Base-by-base conservation (phyloP, 2,797 vertebrate genomes). In the Coregonus sp. region DNA sequence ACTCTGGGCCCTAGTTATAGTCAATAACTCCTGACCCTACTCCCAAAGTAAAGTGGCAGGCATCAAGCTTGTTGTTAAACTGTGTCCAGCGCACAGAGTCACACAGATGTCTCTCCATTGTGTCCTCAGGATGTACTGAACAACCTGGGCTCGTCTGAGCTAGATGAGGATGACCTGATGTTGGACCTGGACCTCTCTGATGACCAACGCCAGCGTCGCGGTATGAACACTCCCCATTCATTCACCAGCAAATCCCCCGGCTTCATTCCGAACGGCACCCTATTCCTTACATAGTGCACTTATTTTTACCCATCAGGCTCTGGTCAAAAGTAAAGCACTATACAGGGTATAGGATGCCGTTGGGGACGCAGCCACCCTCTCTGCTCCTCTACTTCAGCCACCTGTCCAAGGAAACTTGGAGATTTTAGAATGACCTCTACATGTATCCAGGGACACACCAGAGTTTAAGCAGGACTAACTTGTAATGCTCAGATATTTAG, bases 91-190 rank as follows among this genome's bases (percentile, higher is more conserved):
- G 65, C 29, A 56, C 56, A 9, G 9, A 47, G 40, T 61, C 59
- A 61, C 25, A n/a, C 15, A 61, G 59, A 61, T 61, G 59, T 61
- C 9, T 25, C n/a, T 25, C n/a, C 59, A 47, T 47, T 47, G 59
- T 69, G 16, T 65, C 59, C 47, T 29, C 73, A 97, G 96, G 96
- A 97, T 91, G 91, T 96, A 81, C 90, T 97, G 86, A 98, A 98
- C 93, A 96, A 98, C 86, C 90, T 99, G 89, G 97, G 98, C 40
- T 99, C 98, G 40, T 99, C 97, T 80, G 98, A 99, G 85, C 86
- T 99, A 84, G 98, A 99, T 89, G 98, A 99, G 89, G 98, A 99
- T 86, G 98, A 99, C 86, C 92, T 99, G 15, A 99, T 99, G 98
- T 91, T 99, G 83, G 98, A 99, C 87, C 89, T 99, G 86, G 98